Base-by-base conservation (phyloP, 1,140 invertebrate species). In the Drosophila micromelanica region DNA sequence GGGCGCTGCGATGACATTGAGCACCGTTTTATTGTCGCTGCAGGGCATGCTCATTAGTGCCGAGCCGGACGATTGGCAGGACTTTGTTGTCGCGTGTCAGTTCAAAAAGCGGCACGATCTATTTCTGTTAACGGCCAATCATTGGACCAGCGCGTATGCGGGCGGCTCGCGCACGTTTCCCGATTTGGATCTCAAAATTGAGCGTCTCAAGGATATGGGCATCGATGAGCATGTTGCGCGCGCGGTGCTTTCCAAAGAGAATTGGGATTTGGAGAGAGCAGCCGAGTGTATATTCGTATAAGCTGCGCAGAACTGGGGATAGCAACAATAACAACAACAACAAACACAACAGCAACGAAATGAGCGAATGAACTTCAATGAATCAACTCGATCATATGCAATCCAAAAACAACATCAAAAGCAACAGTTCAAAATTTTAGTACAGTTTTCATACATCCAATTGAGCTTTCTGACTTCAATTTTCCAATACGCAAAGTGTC, bases 1-100 rank as follows among this genome's bases (percentile, higher is more conserved):
- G 99, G 99, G 99, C 72, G 99, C 99, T 55, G 98, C 99, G 6
- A 98, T 99, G 96, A 99, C 98, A 0, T 93, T 99, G 65, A 94
- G 98, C 62, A 99, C 98, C 32, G 98, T 99, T 37, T 93, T 99
- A 52, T 92, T 99, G 3, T 98, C 98, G 0, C 93, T 99, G 56
- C 98, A 99, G 95, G 96, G 98, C 1, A 93, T 99, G 60, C 92
- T 99, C 70, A 96, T 97, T 49, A 96, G 97, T 52, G 97, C 98
- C 5, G 98, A 99, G 92, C 98, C 98, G 8, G 97, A 98, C 94
- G 98, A 99, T 94, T 98, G 98, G 17, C 98, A 98, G 92, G 97
- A 98, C 93, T 97, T 97, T 35, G 98, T 99, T n/a, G 98, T 99
- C 12, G 98, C 98, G 38, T 96, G 96, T 92, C 98, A 99, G 92